These are phyloP conservation scores for Rhodeus uyekii DNA, from an alignment of 2,797 vertebrate species.

Conservation along the genomic window DNA sequence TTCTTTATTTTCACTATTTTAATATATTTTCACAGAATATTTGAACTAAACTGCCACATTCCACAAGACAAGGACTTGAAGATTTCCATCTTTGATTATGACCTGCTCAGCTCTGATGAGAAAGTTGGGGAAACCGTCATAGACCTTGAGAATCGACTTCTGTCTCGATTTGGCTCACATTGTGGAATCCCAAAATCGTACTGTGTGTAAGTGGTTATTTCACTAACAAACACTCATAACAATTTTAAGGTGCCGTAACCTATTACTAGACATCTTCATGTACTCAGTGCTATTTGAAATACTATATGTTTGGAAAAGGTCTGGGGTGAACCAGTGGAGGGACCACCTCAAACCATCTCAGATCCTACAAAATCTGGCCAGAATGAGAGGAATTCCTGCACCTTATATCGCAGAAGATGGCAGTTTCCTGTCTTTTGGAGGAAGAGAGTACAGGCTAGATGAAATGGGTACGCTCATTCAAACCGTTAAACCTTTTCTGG, in stretches of 20 bases:
- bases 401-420: conserved; percentile 87
- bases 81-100: conserved; percentile 92
- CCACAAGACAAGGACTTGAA: conserved; percentile 98
- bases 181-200: conserved; percentile 93
- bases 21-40: conserved; percentile 82
- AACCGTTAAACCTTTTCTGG: not conserved
- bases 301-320: conserved; percentile 69
- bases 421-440: conserved; percentile 81
- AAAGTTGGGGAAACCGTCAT: conserved; percentile 97
- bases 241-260: not conserved
- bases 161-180: conserved; percentile 91
- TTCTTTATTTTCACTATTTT: not conserved
- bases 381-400: conserved; percentile 84
- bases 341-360: conserved; percentile 92
- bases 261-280: not conserved
- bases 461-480: conserved; percentile 81
- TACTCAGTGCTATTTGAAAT: not conserved
- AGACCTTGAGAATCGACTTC: conserved; percentile 95
- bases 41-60: conserved; percentile 92
- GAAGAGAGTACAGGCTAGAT: conserved; percentile 83
- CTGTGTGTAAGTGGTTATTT: conserved; percentile 80
- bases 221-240: conserved; percentile 48
- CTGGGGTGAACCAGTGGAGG: conserved; percentile 93
- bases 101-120: conserved; percentile 89
- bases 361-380: conserved; percentile 87